Evolutionary conservation across 2,888 invertebrate species (phyloP).

Genomic region (Escarpia spicata): DNA sequence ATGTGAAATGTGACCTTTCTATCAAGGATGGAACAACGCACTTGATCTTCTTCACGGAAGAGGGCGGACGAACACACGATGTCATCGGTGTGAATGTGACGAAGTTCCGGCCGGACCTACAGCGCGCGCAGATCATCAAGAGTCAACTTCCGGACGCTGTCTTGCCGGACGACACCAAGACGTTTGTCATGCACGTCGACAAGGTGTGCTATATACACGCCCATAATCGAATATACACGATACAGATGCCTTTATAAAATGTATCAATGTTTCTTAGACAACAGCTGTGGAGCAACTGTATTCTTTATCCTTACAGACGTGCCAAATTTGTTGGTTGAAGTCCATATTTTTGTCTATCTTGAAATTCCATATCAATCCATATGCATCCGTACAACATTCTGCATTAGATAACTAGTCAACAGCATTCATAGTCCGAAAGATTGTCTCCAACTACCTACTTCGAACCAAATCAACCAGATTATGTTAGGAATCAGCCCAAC

Average conservation of each 20-base stretch:
- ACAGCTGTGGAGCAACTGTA: too few species aligned
- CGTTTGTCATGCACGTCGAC: conserved; percentile 57
- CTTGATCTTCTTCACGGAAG: conserved; percentile 55
- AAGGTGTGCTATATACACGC: conserved; percentile 45
- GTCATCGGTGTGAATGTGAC: conserved; percentile 44
- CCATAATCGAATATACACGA: not conserved
- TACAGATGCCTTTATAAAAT: not conserved
- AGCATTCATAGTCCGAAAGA: too few species aligned
- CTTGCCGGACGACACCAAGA: conserved; percentile 55
- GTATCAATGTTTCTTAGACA: not conserved
- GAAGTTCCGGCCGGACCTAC: conserved; percentile 45
- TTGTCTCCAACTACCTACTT: too few species aligned
- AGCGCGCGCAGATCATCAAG: conserved; percentile 60
- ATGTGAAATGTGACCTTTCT: conserved; percentile 13
- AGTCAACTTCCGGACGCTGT: conserved; percentile 51
- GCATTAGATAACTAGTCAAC: too few species aligned
- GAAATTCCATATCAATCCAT: too few species aligned
- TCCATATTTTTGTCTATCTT: too few species aligned
- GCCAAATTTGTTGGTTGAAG: too few species aligned
- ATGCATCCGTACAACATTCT: too few species aligned
- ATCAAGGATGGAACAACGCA: conserved; percentile 65
- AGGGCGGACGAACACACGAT: conserved; percentile 32
- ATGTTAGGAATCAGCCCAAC: too few species aligned
- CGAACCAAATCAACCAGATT: too few species aligned
- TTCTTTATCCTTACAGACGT: too few species aligned